phyloP scores from a whole-genome alignment of 1,140 invertebrate genomes.

The Chrysoperla carnea region DNA sequence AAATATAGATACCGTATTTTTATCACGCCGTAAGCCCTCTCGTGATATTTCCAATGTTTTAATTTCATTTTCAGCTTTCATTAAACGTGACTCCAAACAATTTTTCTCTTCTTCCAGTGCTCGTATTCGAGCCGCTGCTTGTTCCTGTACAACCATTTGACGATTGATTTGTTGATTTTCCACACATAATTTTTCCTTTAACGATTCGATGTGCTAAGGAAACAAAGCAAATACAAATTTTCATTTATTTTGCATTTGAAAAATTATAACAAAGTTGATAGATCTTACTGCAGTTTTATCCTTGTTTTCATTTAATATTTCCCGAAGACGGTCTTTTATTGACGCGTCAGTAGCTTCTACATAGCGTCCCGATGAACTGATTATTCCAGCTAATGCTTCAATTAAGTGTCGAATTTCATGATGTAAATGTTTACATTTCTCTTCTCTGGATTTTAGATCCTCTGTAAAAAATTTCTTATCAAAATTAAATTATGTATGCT shows the following conservation, averaged over 20 bases:
- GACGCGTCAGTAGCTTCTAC: conserved; percentile 54
- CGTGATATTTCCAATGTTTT: conserved; percentile 38
- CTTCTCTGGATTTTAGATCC: conserved; percentile 46
- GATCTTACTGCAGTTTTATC: conserved; percentile 46
- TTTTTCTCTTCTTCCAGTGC: conserved; percentile 49
- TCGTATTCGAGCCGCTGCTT: conserved; percentile 37
- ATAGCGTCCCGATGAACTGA: conserved; percentile 46
- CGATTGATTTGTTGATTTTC: conserved; percentile 41
- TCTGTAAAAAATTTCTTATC: conserved; percentile 36
- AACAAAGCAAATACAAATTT: conserved; percentile 5
- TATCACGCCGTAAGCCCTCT: conserved; percentile 47
- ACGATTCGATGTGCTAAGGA: conserved; percentile 44
- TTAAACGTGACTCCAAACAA: conserved; percentile 41
- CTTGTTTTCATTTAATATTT: conserved; percentile 55
- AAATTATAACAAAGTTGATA: background rate
- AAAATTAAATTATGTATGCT: too few relatives aligned
- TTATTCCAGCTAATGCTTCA: conserved; percentile 44
- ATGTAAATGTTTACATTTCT: conserved; percentile 43
- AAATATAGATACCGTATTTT: conserved; percentile 27
- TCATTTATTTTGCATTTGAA: background rate
- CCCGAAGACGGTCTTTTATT: conserved; percentile 57
- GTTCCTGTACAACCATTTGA: conserved; percentile 41
- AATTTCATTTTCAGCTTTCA: conserved; percentile 54
- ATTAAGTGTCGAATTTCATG: conserved; percentile 42
- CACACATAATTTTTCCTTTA: conserved; percentile 45